Percentiles rank a stretch among this genome's conserved stretches.
phyloP scores from a whole-genome alignment of 2,113 vertebrate genomes.

The Dissostichus mawsoni region DNA sequence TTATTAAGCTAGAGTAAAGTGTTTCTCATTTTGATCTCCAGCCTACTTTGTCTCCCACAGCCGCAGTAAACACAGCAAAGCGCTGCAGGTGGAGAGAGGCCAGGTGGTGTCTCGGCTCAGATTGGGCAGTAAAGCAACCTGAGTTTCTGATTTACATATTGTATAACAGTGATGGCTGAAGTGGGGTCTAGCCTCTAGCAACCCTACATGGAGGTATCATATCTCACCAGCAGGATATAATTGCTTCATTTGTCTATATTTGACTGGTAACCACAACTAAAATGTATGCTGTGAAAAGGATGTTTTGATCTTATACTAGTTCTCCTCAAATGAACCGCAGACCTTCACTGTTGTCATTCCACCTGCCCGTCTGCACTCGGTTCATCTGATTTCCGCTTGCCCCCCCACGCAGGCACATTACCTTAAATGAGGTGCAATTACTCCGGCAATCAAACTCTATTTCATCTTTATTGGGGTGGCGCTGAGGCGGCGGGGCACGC shows the following conservation, averaged over 20 bases:
- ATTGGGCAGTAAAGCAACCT: slow-evolving; percentile 24
- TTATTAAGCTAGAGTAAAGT: slow-evolving; percentile 7
- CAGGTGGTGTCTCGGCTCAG: slow-evolving; percentile 53
- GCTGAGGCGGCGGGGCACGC: slow-evolving; percentile 30
- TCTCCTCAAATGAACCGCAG: slow-evolving; percentile 11
- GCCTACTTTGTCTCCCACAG: slow-evolving; percentile 10
- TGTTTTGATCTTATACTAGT: background rate
- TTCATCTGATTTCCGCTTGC: slow-evolving; percentile 49
- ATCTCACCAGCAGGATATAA: background rate
- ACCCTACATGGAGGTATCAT: background rate
- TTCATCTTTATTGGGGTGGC: slow-evolving; percentile 68
- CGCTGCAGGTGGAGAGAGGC: slow-evolving; percentile 49
- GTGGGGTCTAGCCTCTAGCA: background rate
- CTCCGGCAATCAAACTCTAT: slow-evolving; percentile 68
- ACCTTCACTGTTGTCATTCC: background rate
- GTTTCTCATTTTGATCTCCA: background rate
- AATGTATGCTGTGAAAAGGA: background rate
- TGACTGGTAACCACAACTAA: background rate
- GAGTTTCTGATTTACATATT: slow-evolving; percentile 30
- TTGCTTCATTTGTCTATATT: slow-evolving; percentile 16
- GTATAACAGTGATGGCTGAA: background rate
- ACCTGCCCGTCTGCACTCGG: slow-evolving; percentile 18
- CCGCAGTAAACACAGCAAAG: slow-evolving; percentile 50
- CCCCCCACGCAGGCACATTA: slow-evolving; percentile 55
- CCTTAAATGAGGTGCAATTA: slow-evolving; percentile 76